These are phyloP conservation scores for Galeopsomyia nigrocyanea DNA, from an alignment of 2,888 invertebrate genomes.

Conservation along the genomic window DNA sequence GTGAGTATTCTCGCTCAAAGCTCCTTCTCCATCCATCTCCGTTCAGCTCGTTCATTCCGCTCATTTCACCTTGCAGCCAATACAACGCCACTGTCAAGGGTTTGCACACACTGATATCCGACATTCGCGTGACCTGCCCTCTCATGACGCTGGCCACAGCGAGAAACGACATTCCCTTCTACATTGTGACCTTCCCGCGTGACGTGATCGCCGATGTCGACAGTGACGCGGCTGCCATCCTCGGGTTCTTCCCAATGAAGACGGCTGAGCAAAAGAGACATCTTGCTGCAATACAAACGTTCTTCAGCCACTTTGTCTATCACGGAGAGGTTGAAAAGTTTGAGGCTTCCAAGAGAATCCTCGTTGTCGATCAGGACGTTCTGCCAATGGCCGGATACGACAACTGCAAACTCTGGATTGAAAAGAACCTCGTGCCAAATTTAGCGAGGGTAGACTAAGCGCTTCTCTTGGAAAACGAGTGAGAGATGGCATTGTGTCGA, in stretches of 20 bases:
- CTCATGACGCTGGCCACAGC: slow-evolving; percentile 77
- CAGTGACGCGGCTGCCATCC: slow-evolving; percentile 83
- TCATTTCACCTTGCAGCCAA: slow-evolving; percentile 59
- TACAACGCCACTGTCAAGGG: slow-evolving; percentile 79
- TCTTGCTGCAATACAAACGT: slow-evolving; percentile 83
- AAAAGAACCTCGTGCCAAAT: slow-evolving; percentile 78
- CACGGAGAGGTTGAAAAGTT: slow-evolving; percentile 76
- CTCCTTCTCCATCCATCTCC: background rate
- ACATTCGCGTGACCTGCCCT: slow-evolving; percentile 85
- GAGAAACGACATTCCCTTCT: slow-evolving; percentile 78
- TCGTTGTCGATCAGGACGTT: slow-evolving; percentile 81
- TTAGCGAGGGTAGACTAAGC: slow-evolving; percentile 83
- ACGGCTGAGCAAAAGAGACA: slow-evolving; percentile 82
- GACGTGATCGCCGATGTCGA: slow-evolving; percentile 72
- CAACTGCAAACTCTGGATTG: slow-evolving; percentile 83
- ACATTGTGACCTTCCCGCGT: slow-evolving; percentile 79
- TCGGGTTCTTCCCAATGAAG: slow-evolving; percentile 81
- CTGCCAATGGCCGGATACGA: slow-evolving; percentile 76
- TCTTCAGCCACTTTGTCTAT: slow-evolving; percentile 87
- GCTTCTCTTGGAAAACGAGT: slow-evolving; percentile 14
- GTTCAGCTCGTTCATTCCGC: background rate
- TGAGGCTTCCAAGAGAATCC: slow-evolving; percentile 69
- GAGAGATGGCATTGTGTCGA: background rate
- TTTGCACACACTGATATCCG: slow-evolving; percentile 81
- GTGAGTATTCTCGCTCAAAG: slow-evolving; percentile 49